Conservation (phyloP, 2,113 vertebrate genomes). For the Catagonus wagneri region DNA sequence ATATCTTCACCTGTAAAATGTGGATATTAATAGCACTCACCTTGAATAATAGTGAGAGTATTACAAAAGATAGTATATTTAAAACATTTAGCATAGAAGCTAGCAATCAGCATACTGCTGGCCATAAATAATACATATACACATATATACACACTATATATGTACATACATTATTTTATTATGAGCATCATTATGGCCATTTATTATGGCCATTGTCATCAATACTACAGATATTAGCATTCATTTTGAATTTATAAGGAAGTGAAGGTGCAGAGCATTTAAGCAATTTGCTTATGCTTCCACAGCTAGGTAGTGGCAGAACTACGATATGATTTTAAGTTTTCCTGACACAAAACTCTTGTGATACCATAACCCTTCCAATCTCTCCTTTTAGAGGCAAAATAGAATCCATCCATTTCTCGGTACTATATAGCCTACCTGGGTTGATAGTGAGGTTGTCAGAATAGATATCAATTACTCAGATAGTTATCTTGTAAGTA, state of each 20-base stretch:
- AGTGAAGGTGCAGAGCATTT: background rate
- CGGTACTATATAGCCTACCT: background rate
- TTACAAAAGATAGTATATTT: background rate
- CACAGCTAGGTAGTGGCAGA: background rate
- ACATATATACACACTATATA: background rate
- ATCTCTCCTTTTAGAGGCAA: background rate
- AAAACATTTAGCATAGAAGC: background rate
- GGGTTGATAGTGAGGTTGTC: background rate
- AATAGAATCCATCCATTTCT: background rate
- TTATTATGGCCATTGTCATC: background rate
- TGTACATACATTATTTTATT: background rate
- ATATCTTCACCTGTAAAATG: background rate
- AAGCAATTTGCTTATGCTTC: background rate
- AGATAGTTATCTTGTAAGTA: background rate
- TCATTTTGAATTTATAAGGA: background rate
- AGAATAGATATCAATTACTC: background rate
- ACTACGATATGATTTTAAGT: background rate
- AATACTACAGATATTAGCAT: background rate
- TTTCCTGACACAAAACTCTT: slow-evolving; percentile 2
- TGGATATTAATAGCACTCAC: background rate
- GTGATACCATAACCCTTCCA: background rate
- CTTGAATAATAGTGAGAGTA: background rate
- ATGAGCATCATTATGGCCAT: background rate
- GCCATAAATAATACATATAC: background rate
- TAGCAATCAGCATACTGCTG: background rate